Evolutionary conservation across 2,797 vertebrate genomes (phyloP).

Genomic region (Melanogrammus aeglefinus): DNA sequence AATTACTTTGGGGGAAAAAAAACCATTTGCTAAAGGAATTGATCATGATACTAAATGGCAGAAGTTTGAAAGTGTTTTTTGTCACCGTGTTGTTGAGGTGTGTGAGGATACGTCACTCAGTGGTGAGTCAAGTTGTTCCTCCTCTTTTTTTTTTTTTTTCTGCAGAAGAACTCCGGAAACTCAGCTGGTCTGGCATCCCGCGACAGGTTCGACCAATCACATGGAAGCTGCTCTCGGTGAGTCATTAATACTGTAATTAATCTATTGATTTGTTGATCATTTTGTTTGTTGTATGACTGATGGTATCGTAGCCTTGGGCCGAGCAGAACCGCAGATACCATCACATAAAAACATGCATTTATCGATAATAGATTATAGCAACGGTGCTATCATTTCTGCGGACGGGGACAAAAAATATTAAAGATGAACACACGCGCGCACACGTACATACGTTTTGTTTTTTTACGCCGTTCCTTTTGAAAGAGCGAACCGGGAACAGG

Average conservation of each 20-base stretch:
- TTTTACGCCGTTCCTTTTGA: not conserved
- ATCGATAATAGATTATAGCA: not conserved
- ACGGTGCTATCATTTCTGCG: not conserved
- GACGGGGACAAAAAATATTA: not conserved
- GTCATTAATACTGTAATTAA: constrained; percentile 50
- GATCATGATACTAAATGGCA: not conserved
- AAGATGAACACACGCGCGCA: not conserved
- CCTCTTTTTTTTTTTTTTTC: constrained; percentile 27
- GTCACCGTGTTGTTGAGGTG: not conserved
- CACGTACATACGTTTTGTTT: not conserved
- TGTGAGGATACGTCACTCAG: not conserved
- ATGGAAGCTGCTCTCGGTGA: constrained; percentile 96
- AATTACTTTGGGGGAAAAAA: not conserved
- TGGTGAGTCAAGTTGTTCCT: not conserved
- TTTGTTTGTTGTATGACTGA: not conserved
- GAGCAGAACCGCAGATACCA: not conserved
- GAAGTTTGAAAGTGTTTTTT: not conserved
- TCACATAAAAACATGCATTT: not conserved
- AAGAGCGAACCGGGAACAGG: constrained; percentile 57
- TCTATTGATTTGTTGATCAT: not conserved
- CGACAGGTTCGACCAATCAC: constrained; percentile 88
- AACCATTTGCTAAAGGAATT: not conserved
- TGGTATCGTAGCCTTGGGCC: too few species aligned
- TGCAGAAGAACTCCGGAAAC: constrained; percentile 87
- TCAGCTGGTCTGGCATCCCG: constrained; percentile 96